Evolutionary conservation across 2,113 vertebrate species (phyloP).

Genomic region (Myrmecophaga tridactyla): DNA sequence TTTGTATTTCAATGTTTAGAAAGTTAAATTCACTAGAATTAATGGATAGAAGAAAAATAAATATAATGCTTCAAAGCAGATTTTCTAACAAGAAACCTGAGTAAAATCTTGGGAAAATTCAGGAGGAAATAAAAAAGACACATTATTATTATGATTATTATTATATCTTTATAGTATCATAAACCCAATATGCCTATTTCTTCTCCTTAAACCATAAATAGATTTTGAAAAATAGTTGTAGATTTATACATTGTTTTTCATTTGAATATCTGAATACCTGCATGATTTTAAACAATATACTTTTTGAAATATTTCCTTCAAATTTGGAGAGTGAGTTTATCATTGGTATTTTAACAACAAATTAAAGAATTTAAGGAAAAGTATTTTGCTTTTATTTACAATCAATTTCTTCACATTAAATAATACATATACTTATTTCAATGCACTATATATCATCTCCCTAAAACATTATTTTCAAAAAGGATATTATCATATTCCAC

Average conservation of each 20-base stretch:
- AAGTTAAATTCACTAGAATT: not conserved
- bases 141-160: not conserved
- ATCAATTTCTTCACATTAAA: slow-evolving; percentile 23
- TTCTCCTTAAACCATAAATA: not conserved
- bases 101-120: not conserved
- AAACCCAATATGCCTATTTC: not conserved
- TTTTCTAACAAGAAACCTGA: not conserved
- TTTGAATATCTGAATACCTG: not conserved
- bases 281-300: not conserved
- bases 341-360: not conserved
- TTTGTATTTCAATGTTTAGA: not conserved
- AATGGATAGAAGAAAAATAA: not conserved
- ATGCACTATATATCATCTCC: slow-evolving; percentile 36
- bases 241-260: not conserved
- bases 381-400: slow-evolving; percentile 50
- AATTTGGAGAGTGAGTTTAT: not conserved
- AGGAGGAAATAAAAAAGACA: not conserved
- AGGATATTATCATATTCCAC: slow-evolving; percentile 31
- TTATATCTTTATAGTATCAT: not conserved
- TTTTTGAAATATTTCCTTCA: not conserved
- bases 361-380: slow-evolving; percentile 14
- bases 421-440: slow-evolving; percentile 42
- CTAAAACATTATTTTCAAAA: slow-evolving; percentile 42
- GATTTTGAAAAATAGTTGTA: not conserved
- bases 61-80: not conserved